A percentile compares a stretch with the other conserved stretches of the same genome.
Evolutionary conservation across 1,140 invertebrate species (phyloP).

Genomic region (Hycleus cichorii): DNA sequence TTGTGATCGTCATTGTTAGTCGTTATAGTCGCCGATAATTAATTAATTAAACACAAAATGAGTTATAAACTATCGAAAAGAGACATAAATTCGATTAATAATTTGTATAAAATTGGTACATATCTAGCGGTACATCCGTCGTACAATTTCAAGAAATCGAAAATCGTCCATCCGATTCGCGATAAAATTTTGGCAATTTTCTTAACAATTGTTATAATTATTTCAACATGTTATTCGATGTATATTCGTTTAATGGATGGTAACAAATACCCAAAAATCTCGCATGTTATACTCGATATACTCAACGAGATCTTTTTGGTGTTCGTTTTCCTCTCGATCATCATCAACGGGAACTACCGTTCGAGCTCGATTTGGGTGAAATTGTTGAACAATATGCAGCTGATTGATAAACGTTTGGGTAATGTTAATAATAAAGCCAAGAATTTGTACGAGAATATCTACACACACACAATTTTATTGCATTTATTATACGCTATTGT

Average conservation of each 20-base stretch:
- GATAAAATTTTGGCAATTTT: neutral
- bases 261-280: neutral
- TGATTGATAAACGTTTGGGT: conserved; percentile 1
- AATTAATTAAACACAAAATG: too few species aligned
- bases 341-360: neutral
- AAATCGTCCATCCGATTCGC: neutral
- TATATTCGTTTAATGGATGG: neutral
- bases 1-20: too few species aligned
- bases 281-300: neutral
- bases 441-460: neutral
- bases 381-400: conserved; percentile 5
- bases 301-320: neutral
- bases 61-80: too few species aligned
- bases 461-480: neutral
- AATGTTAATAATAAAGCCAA: neutral
- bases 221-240: neutral
- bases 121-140: neutral
- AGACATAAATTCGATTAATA: too few species aligned
- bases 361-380: neutral
- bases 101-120: conserved; percentile 2
- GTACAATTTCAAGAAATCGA: conserved; percentile 1
- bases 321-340: neutral
- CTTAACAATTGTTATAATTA: neutral
- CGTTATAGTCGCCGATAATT: too few species aligned
- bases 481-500: neutral